Conservation (phyloP, 2,113 vertebrate genomes). For the Kryptolebias marmoratus region DNA sequence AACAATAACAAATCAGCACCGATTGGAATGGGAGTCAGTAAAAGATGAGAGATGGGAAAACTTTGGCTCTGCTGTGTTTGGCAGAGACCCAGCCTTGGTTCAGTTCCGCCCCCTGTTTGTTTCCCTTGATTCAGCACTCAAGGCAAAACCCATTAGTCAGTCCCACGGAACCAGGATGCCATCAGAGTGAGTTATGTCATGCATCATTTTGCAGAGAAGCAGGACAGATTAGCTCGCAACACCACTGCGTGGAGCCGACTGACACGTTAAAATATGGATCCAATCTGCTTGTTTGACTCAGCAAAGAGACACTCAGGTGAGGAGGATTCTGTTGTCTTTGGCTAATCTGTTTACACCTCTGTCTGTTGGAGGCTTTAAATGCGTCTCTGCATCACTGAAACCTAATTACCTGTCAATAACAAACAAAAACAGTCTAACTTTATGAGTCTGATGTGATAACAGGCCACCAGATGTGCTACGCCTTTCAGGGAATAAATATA, state of each 20-base stretch:
- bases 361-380: not conserved
- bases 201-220: constrained; percentile 60
- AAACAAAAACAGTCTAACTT: no score
- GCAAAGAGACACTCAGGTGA: constrained; percentile 13
- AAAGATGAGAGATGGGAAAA: not conserved
- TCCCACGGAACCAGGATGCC: constrained; percentile 45
- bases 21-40: constrained; percentile 5
- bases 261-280: constrained; percentile 38
- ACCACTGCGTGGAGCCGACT: constrained; percentile 20
- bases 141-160: constrained; percentile 72
- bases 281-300: constrained; percentile 45
- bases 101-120: constrained; percentile 43
- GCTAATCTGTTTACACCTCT: not conserved
- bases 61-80: not conserved
- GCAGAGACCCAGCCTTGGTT: constrained; percentile 20
- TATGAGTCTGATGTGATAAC: no score
- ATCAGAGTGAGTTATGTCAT: constrained; percentile 60
- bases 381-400: no score
- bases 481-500: no score
- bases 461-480: no score
- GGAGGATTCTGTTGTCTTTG: not conserved
- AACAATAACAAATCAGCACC: constrained; percentile 37
- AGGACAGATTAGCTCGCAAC: constrained; percentile 63
- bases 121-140: constrained; percentile 70
- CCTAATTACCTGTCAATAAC: no score